Conservation (phyloP, 2,888 invertebrate species). For the Ophion obscuratus region DNA sequence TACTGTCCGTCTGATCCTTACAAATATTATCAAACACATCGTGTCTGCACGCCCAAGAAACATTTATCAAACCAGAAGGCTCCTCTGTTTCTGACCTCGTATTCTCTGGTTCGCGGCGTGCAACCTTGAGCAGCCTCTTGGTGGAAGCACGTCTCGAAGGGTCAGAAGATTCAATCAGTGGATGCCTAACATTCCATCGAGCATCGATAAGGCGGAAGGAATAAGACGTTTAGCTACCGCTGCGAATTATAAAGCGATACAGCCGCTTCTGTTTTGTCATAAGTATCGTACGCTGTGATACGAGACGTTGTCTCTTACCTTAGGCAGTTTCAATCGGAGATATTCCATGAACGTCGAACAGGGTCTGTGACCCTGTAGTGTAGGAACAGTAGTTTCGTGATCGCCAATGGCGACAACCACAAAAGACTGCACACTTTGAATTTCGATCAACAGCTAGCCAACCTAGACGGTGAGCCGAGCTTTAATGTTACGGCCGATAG, state of each 20-base stretch:
- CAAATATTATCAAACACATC: conserved; percentile 82
- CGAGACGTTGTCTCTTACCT: neutral
- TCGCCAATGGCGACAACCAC: neutral
- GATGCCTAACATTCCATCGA: conserved; percentile 80
- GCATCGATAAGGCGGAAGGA: conserved; percentile 79
- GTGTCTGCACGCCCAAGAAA: conserved; percentile 72
- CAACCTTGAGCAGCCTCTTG: conserved; percentile 23
- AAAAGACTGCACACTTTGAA: neutral
- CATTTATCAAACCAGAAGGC: conserved; percentile 80
- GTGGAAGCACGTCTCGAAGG: conserved; percentile 60
- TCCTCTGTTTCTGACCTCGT: conserved; percentile 46
- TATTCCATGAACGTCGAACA: no score
- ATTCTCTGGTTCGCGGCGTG: conserved; percentile 4
- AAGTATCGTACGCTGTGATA: neutral
- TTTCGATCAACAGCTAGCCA: conserved; percentile 11
- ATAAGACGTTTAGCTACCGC: conserved; percentile 77
- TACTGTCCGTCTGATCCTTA: conserved; percentile 72
- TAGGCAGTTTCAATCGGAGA: neutral
- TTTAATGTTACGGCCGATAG: conserved; percentile 27
- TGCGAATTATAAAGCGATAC: conserved; percentile 71
- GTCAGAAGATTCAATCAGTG: conserved; percentile 81
- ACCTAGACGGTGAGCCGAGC: neutral
- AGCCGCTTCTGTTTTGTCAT: conserved; percentile 5
- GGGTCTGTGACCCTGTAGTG: no score
- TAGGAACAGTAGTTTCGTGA: neutral